Conservation (phyloP, 1,140 invertebrate genomes). For the Zaprionus camerounensis region DNA sequence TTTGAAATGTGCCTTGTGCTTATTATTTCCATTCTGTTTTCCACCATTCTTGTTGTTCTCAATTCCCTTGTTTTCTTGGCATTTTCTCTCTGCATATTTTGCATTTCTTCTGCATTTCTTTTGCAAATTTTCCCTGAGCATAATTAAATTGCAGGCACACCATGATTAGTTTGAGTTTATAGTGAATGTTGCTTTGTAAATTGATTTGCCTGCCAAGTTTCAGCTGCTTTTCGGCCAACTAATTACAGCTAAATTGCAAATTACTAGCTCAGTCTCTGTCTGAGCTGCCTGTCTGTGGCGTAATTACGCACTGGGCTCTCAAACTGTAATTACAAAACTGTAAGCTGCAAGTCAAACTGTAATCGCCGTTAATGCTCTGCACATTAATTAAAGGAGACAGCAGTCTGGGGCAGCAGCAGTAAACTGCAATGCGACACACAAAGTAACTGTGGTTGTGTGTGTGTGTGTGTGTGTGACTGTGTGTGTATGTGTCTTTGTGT, state of each 20-base stretch:
- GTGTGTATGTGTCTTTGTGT: not conserved
- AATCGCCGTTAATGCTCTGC: constrained; percentile 59
- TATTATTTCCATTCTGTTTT: constrained; percentile 12
- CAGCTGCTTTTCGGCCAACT: not conserved
- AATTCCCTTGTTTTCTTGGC: constrained; percentile 12
- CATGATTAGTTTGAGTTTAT: not conserved
- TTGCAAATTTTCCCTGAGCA: too few species aligned
- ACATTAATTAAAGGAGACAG: constrained; percentile 66
- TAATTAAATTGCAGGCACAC: too few species aligned
- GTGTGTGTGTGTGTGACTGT: not conserved
- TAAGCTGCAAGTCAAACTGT: constrained; percentile 26
- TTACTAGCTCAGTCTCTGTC: not conserved
- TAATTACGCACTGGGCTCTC: constrained; percentile 25
- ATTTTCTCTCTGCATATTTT: not conserved
- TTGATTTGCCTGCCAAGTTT: not conserved
- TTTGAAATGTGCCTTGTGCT: constrained; percentile 46
- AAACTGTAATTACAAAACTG: constrained; percentile 34
- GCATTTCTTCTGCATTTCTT: constrained; percentile 3
- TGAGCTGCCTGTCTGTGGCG: not conserved
- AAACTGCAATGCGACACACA: not conserved
- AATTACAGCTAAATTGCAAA: constrained; percentile 13
- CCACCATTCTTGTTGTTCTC: not conserved
- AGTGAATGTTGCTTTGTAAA: not conserved
- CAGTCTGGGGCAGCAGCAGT: not conserved
- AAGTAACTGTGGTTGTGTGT: not conserved